Conservation (phyloP, 2,888 invertebrate genomes). For the Arctia plantaginis region DNA sequence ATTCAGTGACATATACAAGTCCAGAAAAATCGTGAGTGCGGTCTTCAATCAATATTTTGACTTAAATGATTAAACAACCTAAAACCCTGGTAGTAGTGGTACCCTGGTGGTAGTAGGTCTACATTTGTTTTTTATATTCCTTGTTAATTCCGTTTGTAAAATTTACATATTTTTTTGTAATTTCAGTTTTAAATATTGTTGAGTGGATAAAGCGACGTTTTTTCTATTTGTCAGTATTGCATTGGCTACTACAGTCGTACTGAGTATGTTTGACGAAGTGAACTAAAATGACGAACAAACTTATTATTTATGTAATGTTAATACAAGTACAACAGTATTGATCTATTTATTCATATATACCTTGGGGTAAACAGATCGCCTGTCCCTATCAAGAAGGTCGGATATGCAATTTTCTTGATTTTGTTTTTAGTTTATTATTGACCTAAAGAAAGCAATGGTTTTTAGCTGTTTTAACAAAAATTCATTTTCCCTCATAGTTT, state of each 20-base stretch:
- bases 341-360: conserved; percentile 6
- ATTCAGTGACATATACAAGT: too few relatives aligned
- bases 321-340: conserved; percentile 22
- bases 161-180: conserved; percentile 21
- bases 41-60: too few relatives aligned
- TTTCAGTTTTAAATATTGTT: conserved; percentile 16
- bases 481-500: too few relatives aligned
- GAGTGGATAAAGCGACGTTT: conserved; percentile 10
- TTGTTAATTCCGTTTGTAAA: neutral
- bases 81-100: too few relatives aligned
- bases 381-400: too few relatives aligned
- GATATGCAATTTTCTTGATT: too few relatives aligned
- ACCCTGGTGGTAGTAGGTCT: neutral
- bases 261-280: neutral
- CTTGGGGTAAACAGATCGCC: neutral
- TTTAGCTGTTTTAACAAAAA: too few relatives aligned
- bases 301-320: conserved; percentile 16
- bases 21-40: too few relatives aligned
- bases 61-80: too few relatives aligned
- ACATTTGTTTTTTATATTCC: conserved; percentile 1
- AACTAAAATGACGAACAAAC: conserved; percentile 10
- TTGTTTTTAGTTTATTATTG: too few relatives aligned
- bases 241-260: neutral
- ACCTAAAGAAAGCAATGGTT: too few relatives aligned
- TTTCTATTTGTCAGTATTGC: conserved; percentile 20